A percentile compares a stretch with the other conserved stretches of the same genome.
phyloP scores from a whole-genome alignment of 2,888 invertebrate genomes.

The Brachyopa scutellaris region DNA sequence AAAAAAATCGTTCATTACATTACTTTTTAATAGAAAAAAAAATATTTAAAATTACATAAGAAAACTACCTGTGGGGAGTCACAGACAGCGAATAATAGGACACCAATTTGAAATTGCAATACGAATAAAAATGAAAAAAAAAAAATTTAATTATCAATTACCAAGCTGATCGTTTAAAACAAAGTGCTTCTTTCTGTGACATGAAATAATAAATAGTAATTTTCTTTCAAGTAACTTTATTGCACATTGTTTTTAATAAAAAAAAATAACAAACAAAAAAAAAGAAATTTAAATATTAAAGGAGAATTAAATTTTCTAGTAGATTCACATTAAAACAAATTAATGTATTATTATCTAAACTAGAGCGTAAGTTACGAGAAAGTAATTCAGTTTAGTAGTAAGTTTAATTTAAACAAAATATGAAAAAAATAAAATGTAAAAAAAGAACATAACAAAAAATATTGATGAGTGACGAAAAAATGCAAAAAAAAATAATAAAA shows the following conservation, averaged over 20 bases:
- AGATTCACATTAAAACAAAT: conserved; percentile 41
- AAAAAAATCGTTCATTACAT: conserved; percentile 54
- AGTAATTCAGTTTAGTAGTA: conserved; percentile 63
- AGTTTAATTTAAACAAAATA: conserved; percentile 63
- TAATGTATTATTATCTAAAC: conserved; percentile 66
- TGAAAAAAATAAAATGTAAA: conserved; percentile 18
- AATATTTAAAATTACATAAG: conserved; percentile 45
- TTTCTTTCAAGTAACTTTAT: conserved; percentile 38
- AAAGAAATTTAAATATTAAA: background rate
- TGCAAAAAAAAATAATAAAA: conserved; percentile 41
- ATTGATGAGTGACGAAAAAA: conserved; percentile 62
- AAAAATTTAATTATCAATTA: conserved; percentile 1
- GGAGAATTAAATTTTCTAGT: conserved; percentile 34
- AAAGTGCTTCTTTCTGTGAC: conserved; percentile 65
- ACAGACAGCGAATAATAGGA: conserved; percentile 15
- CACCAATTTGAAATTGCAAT: conserved; percentile 41
- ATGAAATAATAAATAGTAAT: conserved; percentile 49
- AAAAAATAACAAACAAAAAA: conserved; percentile 8
- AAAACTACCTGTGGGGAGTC: conserved; percentile 53
- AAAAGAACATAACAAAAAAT: conserved; percentile 9
- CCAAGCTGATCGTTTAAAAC: background rate
- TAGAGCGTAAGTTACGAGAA: conserved; percentile 44
- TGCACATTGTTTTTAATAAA: conserved; percentile 58
- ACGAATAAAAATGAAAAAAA: conserved; percentile 2
- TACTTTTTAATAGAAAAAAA: conserved; percentile 55